Evolutionary conservation across 2,797 vertebrate species (phyloP).

Genomic region (Tarsius wallacei): DNA sequence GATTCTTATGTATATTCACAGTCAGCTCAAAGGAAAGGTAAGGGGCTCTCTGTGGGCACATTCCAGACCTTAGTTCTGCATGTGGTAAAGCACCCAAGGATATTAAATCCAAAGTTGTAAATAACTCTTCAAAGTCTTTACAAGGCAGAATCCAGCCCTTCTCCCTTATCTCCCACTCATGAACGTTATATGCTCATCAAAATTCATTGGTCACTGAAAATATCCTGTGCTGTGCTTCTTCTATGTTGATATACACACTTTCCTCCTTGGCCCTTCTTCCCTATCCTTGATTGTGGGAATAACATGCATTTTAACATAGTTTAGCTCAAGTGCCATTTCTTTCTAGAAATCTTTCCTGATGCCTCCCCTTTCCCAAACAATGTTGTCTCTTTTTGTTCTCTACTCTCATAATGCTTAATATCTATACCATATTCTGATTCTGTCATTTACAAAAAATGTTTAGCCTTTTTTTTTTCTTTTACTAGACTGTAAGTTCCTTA

Average conservation of each 20-base stretch:
- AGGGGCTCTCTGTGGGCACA: slow-evolving; percentile 73
- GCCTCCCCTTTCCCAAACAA: neutral
- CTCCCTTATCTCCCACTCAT: neutral
- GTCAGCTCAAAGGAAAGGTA: slow-evolving; percentile 99
- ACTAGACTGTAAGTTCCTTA: neutral
- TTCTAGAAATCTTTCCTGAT: neutral
- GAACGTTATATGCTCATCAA: neutral
- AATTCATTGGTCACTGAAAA: neutral
- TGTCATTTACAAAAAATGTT: neutral
- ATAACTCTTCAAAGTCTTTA: neutral
- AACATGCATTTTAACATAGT: neutral
- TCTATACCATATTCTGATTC: neutral
- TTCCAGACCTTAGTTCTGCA: neutral
- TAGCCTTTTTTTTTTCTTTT: neutral
- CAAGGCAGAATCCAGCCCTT: neutral
- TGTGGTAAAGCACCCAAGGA: neutral
- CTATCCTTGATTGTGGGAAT: neutral
- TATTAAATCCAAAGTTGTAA: neutral
- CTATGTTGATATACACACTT: neutral
- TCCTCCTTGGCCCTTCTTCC: neutral
- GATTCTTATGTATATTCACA: slow-evolving; percentile 98
- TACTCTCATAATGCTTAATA: neutral
- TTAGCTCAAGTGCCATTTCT: neutral
- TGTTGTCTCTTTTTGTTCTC: neutral
- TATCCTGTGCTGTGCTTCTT: neutral